Evolutionary conservation across 1,140 invertebrate species (phyloP), one percentile per base, ranked within the genome.

Genomic region (Belonocnema kinseyi): DNA sequence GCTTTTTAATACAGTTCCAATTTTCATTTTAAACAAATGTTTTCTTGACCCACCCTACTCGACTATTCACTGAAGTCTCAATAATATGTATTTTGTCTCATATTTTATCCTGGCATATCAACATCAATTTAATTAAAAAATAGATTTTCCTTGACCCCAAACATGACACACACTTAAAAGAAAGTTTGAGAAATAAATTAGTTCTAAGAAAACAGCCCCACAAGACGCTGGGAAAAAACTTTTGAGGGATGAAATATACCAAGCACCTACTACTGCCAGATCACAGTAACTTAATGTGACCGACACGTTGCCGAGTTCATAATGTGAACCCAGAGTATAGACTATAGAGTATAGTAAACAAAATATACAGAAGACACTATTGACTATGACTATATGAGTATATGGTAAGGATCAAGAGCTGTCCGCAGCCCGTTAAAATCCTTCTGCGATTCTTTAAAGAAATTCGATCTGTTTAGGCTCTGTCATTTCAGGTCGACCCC

Each of bases 401-500:
- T 10, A 46, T 46, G 40, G 40, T 46, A 11, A 46, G 10, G 40
- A 46, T 46, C 40, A n/a, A 33, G 40, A 66, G 61, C 61, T 66
- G 61, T 66, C 26, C 33, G 61, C 26, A 66, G 61, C 61, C 26
- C 26, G 61, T 66, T 8, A 66, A 66, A 66, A 66, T 66, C 61
- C 33, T 66, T 66, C 61, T 33, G 61, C 16, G 14, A 16, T 40
- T 66, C 61, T 66, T 66, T 66, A 40, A 26, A 66, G 61, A 66
- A 66, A 66, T 66, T 66, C 61, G 61, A 66, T 66, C 61, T 66
- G 61, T 66, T 66, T 66, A 33, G 61, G 46, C 26, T 13, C n/a
- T 33, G 61, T 66, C 61, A 66, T 26, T 66, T 66, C 13, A 40
- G 21, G 21, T 26, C 11, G 12, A 40, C 61, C 61, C 61, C 61